These are phyloP conservation scores for Zosterops hypoxanthus DNA, from an alignment of 2,113 vertebrate species.

Conservation along the genomic window DNA sequence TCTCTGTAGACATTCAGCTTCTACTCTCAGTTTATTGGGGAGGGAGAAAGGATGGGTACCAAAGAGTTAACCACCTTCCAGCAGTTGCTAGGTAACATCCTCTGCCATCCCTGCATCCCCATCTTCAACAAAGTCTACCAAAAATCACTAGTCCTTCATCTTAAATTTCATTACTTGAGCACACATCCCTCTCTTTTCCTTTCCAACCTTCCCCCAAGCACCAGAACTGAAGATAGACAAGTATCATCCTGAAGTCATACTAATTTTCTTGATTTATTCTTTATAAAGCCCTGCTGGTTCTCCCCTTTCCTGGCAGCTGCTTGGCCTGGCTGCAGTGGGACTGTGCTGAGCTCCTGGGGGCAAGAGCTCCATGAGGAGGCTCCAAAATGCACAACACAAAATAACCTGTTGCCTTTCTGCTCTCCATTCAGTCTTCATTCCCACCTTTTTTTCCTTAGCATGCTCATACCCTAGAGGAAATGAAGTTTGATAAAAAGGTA, in stretches of 20 bases:
- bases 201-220: not conserved
- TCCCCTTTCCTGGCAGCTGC: not conserved
- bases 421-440: not conserved
- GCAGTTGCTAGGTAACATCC: constrained; percentile 45
- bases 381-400: not conserved
- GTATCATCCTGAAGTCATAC: not conserved
- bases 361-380: not conserved
- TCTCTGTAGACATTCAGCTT: not conserved
- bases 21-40: not conserved
- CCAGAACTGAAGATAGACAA: not conserved
- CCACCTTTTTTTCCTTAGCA: not conserved
- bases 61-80: not conserved
- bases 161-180: not conserved
- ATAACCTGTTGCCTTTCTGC: not conserved
- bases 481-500: not conserved
- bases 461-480: not conserved
- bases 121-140: not conserved
- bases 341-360: not conserved
- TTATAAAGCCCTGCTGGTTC: not conserved
- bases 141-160: not conserved
- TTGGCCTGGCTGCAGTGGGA: not conserved
- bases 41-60: not conserved
- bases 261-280: not conserved
- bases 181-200: not conserved
- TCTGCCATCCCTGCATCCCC: not conserved